A percentile compares a stretch with the other conserved stretches of the same genome.
phyloP scores from a whole-genome alignment of 2,113 vertebrate genomes.

The Microcebus lehilahytsara region DNA sequence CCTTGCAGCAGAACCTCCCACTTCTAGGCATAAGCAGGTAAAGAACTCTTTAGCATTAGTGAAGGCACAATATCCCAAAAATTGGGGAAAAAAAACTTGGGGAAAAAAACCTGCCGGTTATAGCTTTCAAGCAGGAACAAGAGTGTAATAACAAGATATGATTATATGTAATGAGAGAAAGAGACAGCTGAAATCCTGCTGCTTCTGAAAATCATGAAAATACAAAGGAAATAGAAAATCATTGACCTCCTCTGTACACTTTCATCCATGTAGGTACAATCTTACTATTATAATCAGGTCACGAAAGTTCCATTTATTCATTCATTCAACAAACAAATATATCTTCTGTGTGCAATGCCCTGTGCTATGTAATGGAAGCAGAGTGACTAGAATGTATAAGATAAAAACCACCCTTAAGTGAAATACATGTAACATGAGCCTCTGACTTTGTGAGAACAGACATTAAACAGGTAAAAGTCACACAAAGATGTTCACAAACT shows the following conservation, averaged over 20 bases:
- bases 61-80: not conserved
- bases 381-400: not conserved
- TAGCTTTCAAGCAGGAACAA: not conserved
- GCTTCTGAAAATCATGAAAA: constrained; percentile 8
- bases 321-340: constrained; percentile 4
- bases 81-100: not conserved
- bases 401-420: not conserved
- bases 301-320: not conserved
- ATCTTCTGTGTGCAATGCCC: not conserved
- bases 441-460: not conserved
- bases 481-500: not conserved
- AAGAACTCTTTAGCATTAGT: not conserved
- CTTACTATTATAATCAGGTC: not conserved
- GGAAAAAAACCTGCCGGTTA: not conserved
- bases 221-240: not conserved
- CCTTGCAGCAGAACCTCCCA: not conserved
- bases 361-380: not conserved
- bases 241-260: not conserved
- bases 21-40: not conserved
- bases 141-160: not conserved
- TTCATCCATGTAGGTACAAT: not conserved
- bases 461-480: not conserved
- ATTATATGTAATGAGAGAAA: not conserved
- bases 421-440: not conserved
- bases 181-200: not conserved